These are phyloP conservation scores for Apeltes quadracus DNA, from an alignment of 2,113 vertebrate species.

Conservation along the genomic window DNA sequence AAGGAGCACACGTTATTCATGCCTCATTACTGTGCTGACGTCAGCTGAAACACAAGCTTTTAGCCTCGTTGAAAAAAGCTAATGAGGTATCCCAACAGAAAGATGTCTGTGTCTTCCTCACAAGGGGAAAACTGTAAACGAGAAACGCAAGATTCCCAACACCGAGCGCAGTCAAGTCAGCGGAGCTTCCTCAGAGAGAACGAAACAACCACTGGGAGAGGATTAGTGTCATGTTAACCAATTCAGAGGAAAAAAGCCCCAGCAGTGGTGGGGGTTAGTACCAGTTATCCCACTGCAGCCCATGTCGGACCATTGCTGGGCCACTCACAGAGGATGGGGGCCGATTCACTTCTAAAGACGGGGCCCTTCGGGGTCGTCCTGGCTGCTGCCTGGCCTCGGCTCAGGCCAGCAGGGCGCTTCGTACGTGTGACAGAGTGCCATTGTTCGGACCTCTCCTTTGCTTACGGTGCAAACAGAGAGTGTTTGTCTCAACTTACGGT, in stretches of 20 bases:
- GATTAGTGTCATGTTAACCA: slow-evolving; percentile 54
- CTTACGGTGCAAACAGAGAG: slow-evolving; percentile 61
- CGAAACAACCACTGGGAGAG: slow-evolving; percentile 22
- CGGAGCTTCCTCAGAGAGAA: slow-evolving; percentile 44
- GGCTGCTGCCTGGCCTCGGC: slow-evolving; percentile 5
- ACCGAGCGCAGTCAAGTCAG: slow-evolving; percentile 13
- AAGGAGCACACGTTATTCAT: slow-evolving; percentile 39
- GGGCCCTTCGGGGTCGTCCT: slow-evolving; percentile 24
- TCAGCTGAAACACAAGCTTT: slow-evolving; percentile 37
- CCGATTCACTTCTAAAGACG: slow-evolving; percentile 61
- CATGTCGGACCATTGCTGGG: slow-evolving; percentile 50
- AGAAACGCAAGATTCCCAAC: slow-evolving; percentile 43
- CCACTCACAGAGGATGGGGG: slow-evolving; percentile 73
- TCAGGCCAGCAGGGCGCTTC: slow-evolving; percentile 37
- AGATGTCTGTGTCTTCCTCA: slow-evolving; percentile 26
- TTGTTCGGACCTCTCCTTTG: slow-evolving; percentile 35
- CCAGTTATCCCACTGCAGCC: slow-evolving; percentile 52
- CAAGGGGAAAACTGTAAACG: slow-evolving; percentile 53
- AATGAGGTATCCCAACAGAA: slow-evolving; percentile 36
- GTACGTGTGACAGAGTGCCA: slow-evolving; percentile 37
- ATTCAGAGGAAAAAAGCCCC: slow-evolving; percentile 41
- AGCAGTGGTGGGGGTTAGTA: slow-evolving; percentile 67
- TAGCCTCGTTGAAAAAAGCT: slow-evolving; percentile 31
- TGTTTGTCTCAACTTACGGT: slow-evolving; percentile 28
- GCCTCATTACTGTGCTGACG: slow-evolving; percentile 43